Evolutionary conservation across 2,888 invertebrate genomes (phyloP).

Genomic region (Tetramorium bicarinatum): DNA sequence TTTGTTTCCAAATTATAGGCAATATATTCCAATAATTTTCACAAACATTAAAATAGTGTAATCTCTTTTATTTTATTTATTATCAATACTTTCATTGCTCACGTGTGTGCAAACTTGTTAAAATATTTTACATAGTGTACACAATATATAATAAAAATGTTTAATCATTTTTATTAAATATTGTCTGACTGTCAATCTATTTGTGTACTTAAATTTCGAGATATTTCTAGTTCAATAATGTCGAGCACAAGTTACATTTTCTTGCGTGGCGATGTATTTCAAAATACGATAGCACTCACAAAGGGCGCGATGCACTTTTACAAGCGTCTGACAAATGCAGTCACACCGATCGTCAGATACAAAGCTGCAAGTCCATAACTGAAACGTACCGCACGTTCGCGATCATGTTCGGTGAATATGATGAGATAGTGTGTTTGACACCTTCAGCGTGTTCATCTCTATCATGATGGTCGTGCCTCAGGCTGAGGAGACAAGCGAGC

Average conservation of each 20-base stretch:
- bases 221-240: not conserved
- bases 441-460: constrained; percentile 68
- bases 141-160: not conserved
- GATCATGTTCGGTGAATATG: constrained; percentile 55
- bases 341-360: constrained; percentile 68
- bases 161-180: not conserved
- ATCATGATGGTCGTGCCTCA: constrained; percentile 60
- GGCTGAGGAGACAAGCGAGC: constrained; percentile 65
- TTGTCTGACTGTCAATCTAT: not conserved
- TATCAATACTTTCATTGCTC: not conserved
- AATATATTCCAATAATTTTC: not conserved
- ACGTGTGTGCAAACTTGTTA: not conserved
- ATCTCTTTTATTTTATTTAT: not conserved
- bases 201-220: not conserved
- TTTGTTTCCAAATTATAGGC: not conserved
- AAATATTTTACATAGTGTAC: not conserved
- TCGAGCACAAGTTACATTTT: not conserved
- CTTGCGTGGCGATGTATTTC: not conserved
- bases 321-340: constrained; percentile 56
- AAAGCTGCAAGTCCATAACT: constrained; percentile 65
- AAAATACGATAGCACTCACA: not conserved
- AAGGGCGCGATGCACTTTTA: constrained; percentile 34
- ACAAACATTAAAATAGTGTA: not conserved
- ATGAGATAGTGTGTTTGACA: constrained; percentile 75
- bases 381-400: constrained; percentile 66